Evolutionary conservation across 2,797 vertebrate species (phyloP).

Genomic region (Danio tinwini): DNA sequence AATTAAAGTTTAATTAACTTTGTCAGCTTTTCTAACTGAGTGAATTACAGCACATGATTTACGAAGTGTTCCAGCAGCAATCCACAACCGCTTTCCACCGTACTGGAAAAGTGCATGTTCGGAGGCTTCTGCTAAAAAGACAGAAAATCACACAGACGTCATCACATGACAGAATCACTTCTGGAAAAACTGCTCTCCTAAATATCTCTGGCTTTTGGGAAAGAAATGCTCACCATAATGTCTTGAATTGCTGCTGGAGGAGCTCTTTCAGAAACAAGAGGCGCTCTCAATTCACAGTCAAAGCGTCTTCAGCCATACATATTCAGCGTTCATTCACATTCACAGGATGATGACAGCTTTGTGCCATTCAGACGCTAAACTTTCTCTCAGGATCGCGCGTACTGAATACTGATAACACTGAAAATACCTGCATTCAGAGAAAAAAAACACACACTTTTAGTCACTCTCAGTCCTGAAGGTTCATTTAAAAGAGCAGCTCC

Average conservation of each 20-base stretch:
- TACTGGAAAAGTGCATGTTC: not conserved
- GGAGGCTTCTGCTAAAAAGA: not conserved
- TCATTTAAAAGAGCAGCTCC: not conserved
- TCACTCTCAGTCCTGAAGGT: not conserved
- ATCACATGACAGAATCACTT: not conserved
- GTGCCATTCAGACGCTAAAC: constrained; percentile 9
- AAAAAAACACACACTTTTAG: not conserved
- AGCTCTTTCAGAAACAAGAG: constrained; percentile 11
- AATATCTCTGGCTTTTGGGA: not conserved
- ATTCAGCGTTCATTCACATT: constrained; percentile 32
- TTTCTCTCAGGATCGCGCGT: not conserved
- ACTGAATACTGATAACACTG: constrained; percentile 1
- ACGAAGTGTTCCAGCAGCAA: not conserved
- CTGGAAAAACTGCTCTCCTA: not conserved
- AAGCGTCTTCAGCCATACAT: not conserved
- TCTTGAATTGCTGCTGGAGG: not conserved
- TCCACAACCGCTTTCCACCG: not conserved
- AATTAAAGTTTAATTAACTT: no score
- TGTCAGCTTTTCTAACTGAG: not conserved
- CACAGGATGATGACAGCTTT: constrained; percentile 7
- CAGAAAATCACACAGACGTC: not conserved
- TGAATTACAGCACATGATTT: not conserved
- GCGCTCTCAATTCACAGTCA: not conserved
- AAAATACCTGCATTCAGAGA: not conserved
- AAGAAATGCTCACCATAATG: constrained; percentile 5